These are phyloP conservation scores for Drosophila limbata DNA, from an alignment of 2,888 invertebrate species.

Conservation along the genomic window DNA sequence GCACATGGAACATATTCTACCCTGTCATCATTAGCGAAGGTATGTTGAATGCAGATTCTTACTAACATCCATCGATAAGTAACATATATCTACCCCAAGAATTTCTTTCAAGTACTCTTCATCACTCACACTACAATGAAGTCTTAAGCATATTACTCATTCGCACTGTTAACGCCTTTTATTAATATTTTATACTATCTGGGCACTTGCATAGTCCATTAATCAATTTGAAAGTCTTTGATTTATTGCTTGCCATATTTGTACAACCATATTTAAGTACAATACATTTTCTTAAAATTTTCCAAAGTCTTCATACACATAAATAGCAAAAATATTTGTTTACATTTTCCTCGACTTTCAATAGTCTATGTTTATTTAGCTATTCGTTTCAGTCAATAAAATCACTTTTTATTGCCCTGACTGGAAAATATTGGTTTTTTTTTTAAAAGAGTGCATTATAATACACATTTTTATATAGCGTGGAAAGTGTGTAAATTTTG, in stretches of 20 bases:
- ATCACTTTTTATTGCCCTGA: slow-evolving; percentile 20
- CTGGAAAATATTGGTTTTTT: slow-evolving; percentile 21
- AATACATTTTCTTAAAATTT: slow-evolving; percentile 13
- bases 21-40: too few relatives aligned
- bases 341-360: slow-evolving; percentile 12
- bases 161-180: slow-evolving; percentile 18
- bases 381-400: slow-evolving; percentile 25
- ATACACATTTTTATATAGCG: slow-evolving; percentile 5
- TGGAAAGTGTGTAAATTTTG: slow-evolving; percentile 2
- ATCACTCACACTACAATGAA: background rate
- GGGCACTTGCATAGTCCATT: slow-evolving; percentile 8
- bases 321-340: slow-evolving; percentile 25
- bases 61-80: too few relatives aligned
- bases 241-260: slow-evolving; percentile 30
- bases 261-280: slow-evolving; percentile 29
- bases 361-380: slow-evolving; percentile 22
- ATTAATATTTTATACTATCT: background rate
- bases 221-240: slow-evolving; percentile 28
- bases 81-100: too few relatives aligned
- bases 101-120: too few relatives aligned
- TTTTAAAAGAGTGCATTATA: slow-evolving; percentile 10
- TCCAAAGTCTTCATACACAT: slow-evolving; percentile 16
- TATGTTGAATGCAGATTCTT: too few relatives aligned
- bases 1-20: too few relatives aligned
- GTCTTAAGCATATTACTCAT: slow-evolving; percentile 19